Evolutionary conservation across 2,888 invertebrate genomes (phyloP), one percentile per base, ranked within the genome.

Genomic region (Patella ulyssiponensis): DNA sequence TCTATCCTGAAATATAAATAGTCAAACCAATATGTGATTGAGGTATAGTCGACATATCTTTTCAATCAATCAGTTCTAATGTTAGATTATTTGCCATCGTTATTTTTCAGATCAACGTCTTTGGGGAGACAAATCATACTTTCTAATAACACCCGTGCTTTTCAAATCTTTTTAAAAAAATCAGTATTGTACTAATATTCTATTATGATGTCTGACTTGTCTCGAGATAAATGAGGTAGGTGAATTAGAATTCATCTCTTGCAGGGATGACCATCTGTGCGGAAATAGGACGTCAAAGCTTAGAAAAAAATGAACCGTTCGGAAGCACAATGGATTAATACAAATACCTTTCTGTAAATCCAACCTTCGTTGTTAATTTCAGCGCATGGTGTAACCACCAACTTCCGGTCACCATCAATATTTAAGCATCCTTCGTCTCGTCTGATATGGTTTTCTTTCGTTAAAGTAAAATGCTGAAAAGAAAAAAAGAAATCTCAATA

Each of bases 321-420:
- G 56, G 17, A 56, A 56, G 7, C 56, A 56, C n/a, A 17, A 7
- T 56, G 56, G 3, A 56, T 17, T 17, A 17, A 23, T 23, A 64
- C 9, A 77, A 83, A 73, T 58, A 89, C 91, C 79, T 85, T 82
- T 76, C 83, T 84, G 76, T 92, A 93, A 71, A 86, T 84, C 92
- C 93, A 93, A 76, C 92, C 90, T 82, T 93, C 93, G 82, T 92
- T 92, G 69, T 92, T 92, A 77, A 91, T 15, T 3, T 75, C 69
- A 20, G 52, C 15, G 83, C 93, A 92, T 9, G 90, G 90, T 84
- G 91, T 92, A 20, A 92, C 90, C 85, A 92, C 90, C n/a, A 92
- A 85, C 72, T 87, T 88, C 71, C 83, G 81, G 9, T 85, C 84
- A 20, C 80, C 83, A 2, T 84, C 81, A 77, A 80, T 87, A 74